A percentile compares a stretch with the other conserved stretches of the same genome.
These are phyloP conservation scores for Ischnura elegans DNA, from an alignment of 2,888 invertebrate genomes.

Conservation along the genomic window DNA sequence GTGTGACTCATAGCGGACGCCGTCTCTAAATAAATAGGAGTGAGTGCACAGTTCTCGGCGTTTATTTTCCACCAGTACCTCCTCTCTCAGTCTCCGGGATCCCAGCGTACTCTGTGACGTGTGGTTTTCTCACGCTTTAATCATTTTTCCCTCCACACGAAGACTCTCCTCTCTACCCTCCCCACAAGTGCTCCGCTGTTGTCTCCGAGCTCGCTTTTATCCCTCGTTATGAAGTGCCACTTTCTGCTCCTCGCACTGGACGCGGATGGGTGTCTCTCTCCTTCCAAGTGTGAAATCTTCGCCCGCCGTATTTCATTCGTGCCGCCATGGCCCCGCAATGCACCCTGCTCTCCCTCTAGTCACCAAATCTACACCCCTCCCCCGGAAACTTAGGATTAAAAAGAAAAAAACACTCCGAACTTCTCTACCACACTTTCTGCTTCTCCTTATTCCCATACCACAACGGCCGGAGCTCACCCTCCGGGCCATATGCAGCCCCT, in stretches of 20 bases:
- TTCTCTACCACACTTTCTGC: background rate
- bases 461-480: background rate
- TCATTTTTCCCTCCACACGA: background rate
- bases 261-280: constrained; percentile 37
- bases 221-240: background rate
- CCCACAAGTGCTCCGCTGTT: background rate
- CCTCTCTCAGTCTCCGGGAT: background rate
- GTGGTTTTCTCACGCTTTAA: background rate
- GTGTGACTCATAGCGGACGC: background rate
- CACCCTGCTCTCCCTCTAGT: background rate
- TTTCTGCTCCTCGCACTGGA: background rate
- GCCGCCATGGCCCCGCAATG: background rate
- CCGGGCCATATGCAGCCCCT: background rate
- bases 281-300: constrained; percentile 55
- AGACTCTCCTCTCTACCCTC: background rate
- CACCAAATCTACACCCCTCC: background rate
- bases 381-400: background rate
- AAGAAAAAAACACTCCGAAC: background rate
- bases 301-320: constrained; percentile 41
- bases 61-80: background rate
- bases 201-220: background rate
- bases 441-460: background rate
- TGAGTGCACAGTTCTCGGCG: background rate
- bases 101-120: background rate
- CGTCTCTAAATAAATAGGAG: background rate